Conservation (phyloP, 2,113 vertebrate species). For the Hippopotamus amphibius region DNA sequence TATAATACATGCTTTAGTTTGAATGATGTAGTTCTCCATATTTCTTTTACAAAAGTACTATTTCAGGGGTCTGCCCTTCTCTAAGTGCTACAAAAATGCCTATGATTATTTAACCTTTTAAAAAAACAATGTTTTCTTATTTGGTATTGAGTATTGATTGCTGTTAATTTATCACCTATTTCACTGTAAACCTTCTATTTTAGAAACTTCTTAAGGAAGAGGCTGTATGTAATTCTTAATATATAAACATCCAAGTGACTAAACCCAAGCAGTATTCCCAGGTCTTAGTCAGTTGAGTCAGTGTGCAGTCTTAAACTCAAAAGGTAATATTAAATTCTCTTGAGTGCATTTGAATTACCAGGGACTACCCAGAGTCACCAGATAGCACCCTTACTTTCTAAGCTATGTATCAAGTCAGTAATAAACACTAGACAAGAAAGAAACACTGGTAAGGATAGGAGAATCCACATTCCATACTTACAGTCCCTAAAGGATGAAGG, state of each 20-base stretch:
- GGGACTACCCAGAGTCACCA: not conserved
- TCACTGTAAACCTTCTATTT: conserved; percentile 2
- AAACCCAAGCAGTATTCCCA: not conserved
- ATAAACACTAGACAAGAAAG: not conserved
- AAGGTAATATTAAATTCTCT: not conserved
- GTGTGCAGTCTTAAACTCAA: not conserved
- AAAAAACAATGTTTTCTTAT: not conserved
- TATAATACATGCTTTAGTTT: conserved; percentile 58
- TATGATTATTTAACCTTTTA: not conserved
- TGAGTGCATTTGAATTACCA: not conserved
- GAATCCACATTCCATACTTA: conserved; percentile 23
- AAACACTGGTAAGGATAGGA: not conserved
- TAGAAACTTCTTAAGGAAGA: conserved; percentile 34
- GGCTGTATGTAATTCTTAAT: not conserved
- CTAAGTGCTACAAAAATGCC: not conserved
- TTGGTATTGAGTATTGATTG: not conserved
- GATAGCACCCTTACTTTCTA: not conserved
- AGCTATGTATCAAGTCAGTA: not conserved
- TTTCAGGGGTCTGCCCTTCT: conserved; percentile 5
- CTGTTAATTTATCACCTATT: not conserved
- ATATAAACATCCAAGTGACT: not conserved
- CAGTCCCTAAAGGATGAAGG: not conserved
- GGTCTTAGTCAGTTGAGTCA: not conserved
- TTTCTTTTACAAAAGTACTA: conserved; percentile 36
- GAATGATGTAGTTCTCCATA: not conserved